These are phyloP conservation scores for Cephus sareptanus DNA, from an alignment of 2,888 invertebrate genomes.

Conservation along the genomic window DNA sequence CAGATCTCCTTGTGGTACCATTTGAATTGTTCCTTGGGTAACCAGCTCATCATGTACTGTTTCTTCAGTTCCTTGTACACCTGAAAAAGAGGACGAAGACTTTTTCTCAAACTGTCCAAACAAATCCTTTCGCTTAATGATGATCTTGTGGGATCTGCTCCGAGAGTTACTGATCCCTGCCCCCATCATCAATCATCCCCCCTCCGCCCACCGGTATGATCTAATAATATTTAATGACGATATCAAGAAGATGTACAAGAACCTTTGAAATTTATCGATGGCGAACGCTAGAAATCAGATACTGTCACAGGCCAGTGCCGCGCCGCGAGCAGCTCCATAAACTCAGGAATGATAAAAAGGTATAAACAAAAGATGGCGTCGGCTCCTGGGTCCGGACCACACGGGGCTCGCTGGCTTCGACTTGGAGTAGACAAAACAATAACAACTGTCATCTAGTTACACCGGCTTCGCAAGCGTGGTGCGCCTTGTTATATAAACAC, in stretches of 20 bases:
- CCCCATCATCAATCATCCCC: too few relatives aligned
- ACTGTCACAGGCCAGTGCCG: background rate
- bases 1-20: slow-evolving; percentile 63
- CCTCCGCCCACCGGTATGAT: background rate
- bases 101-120: slow-evolving; percentile 24
- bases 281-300: slow-evolving; percentile 7
- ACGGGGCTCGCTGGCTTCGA: slow-evolving; percentile 15
- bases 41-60: slow-evolving; percentile 64
- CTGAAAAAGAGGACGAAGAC: slow-evolving; percentile 46
- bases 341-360: slow-evolving; percentile 22
- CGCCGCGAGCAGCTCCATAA: slow-evolving; percentile 10
- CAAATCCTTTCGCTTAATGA: background rate
- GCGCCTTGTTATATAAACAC: slow-evolving; percentile 42
- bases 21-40: slow-evolving; percentile 62
- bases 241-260: background rate
- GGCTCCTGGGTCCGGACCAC: slow-evolving; percentile 9
- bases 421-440: slow-evolving; percentile 42
- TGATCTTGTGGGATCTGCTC: background rate
- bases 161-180: background rate
- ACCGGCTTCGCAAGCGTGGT: slow-evolving; percentile 25
- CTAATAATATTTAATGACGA: background rate
- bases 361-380: slow-evolving; percentile 9
- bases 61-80: slow-evolving; percentile 59
- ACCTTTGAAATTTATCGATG: background rate
- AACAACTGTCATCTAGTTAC: slow-evolving; percentile 43